Base-by-base conservation (phyloP, 2,797 vertebrate genomes). In the Tapirus indicus region DNA sequence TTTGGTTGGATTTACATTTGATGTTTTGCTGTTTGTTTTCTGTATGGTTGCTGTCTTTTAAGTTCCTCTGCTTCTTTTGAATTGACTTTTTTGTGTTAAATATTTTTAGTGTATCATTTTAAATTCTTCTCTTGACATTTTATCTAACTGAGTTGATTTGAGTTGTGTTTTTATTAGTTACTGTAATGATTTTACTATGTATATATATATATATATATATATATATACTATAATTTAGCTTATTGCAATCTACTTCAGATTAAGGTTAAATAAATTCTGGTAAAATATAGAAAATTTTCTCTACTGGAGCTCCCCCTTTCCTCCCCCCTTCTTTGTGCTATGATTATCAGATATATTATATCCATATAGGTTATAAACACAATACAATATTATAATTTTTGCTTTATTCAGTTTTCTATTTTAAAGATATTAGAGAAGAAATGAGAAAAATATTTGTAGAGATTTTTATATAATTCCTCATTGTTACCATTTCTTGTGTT, bases 1-100 rank as follows among this genome's bases (percentile, higher is more conserved):
- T 52, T 52, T 86, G 1, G 38, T 58, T 94, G 29, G 17, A 82
- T 92, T 97, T 88, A 25, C 7, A 74, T 38, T 94, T 96, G 62
- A 38, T 7, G n/a, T 49, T 86, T 96, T 95, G 54, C 29, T 94
- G 0, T 74, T 83, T 93, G 14, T 27, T 97, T 78, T 78, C 11
- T 74, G 5, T 62, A 72, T 96, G 54, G 66, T 21, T 41, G 20
- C 21, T 49, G 2, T 21, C 38, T 85, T 88, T 88, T 52, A 91
- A 90, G 44, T 91, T 56, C 4, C 8, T 75, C 18, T 80, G 0
- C 66, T 74, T 58, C 47, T 60, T 88, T 32, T 62, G 29, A 32
- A 38, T 79, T 94, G 21, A 18, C 25, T 75, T 54, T 88, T 88
- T 91, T 71, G 2, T 54, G 27, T 80, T 90, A 94, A 90, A 84